Base-by-base conservation (phyloP, 2,113 vertebrate species). In the Osmerus eperlanus region DNA sequence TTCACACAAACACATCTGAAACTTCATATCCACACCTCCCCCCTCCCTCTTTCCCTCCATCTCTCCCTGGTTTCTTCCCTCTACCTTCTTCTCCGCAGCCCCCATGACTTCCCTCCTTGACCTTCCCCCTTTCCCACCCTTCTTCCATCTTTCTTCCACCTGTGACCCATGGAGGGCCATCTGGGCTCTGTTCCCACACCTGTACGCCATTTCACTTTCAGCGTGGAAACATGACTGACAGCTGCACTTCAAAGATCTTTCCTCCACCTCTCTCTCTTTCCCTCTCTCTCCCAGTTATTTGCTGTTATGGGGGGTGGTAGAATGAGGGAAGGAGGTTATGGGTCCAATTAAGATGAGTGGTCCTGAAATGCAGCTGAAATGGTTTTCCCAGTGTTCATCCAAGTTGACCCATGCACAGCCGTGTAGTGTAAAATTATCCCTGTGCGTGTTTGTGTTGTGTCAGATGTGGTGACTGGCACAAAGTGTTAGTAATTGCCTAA, bases 401-500 rank as follows among this genome's bases (percentile, higher is more conserved):
- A 91, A 90, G 91, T 87, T 92, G 89, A 92, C 90, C 90, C 87
- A 74, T 88, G 90, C 88, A 88, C 83, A 74, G 78, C 86, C 85
- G 89, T 87, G 87, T 91, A 91, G 85, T 88, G 88, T 90, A 90
- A 91, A 91, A 91, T 91, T 90, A 92, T 89, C 86, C 88, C 36
- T 75, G 71, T 76, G 41, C 60, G 75, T 92, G 90, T 93, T 92
- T 92, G 89, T 86, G 78, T 90, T 91, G 86, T 90, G 90, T 93
- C 91, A 92, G 88, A 90, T 89, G 89, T 89, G 91, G 91, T 92
- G 90, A 91, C 89, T 91, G 88, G 89, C 89, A 92, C 86, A 92
- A 91, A 91, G 86, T 83, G 88, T 89, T 91, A 89, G 91, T 93
- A 92, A 92, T 92, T 91, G 91, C 91, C 86, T 92, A 92, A 92